A percentile compares a stretch with the other conserved stretches of the same genome.
Evolutionary conservation across 1,140 invertebrate species (phyloP).

Genomic region (Dreissena polymorpha): DNA sequence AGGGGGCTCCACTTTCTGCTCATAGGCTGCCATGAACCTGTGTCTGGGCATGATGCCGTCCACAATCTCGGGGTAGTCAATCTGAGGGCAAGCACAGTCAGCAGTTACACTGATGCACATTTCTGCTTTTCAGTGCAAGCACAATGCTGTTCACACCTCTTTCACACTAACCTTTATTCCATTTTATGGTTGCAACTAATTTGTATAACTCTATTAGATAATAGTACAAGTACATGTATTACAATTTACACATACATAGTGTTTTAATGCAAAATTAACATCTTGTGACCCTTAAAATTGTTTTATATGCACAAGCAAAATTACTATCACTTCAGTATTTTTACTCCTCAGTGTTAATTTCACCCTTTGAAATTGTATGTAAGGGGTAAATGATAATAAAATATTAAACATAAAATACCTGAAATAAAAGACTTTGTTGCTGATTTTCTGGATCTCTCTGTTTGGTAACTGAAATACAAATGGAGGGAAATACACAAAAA

Average conservation of each 20-base stretch:
- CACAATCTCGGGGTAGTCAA: slow-evolving; percentile 96
- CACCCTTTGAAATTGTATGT: no score
- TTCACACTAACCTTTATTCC: not conserved
- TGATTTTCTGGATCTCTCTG: slow-evolving; percentile 96
- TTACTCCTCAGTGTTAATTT: no score
- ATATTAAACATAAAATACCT: slow-evolving; percentile 83
- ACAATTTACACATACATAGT: no score
- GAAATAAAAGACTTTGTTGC: slow-evolving; percentile 98
- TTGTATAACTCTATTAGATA: no score
- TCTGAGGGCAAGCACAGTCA: slow-evolving; percentile 82
- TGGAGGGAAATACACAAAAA: not conserved
- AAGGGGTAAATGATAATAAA: not conserved
- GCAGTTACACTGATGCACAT: not conserved
- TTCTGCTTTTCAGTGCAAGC: not conserved
- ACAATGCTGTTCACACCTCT: not conserved
- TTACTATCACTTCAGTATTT: no score
- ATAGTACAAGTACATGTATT: no score
- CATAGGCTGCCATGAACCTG: slow-evolving; percentile 99
- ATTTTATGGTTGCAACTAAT: no score
- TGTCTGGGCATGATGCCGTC: slow-evolving; percentile 95
- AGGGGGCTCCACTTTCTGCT: slow-evolving; percentile 99
- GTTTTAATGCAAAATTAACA: no score
- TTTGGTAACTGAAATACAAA: slow-evolving; percentile 89
- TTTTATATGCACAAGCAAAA: no score
- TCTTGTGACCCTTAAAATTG: no score